phyloP scores from a whole-genome alignment of 2,888 invertebrate species.

The Acanthosepion lycidas region DNA sequence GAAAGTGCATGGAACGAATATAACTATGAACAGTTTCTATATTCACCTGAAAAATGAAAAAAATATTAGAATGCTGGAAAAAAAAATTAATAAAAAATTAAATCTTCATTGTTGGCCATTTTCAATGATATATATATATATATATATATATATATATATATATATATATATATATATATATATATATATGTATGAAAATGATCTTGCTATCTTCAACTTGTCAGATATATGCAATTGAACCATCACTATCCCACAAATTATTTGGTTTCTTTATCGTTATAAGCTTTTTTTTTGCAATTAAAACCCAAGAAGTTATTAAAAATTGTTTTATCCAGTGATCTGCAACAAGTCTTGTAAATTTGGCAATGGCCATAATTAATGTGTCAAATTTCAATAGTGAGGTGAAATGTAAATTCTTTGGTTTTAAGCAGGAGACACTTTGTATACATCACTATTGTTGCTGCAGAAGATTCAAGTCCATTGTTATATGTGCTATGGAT shows the following conservation, averaged over 20 bases:
- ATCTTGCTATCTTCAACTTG: neutral
- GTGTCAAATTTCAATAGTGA: neutral
- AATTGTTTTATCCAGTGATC: neutral
- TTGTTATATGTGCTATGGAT: constrained; percentile 11
- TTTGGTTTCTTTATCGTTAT: neutral
- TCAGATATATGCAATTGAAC: neutral
- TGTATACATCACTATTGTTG: neutral
- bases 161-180: too few species aligned
- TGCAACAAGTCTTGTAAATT: too few species aligned
- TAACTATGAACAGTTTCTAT: too few species aligned
- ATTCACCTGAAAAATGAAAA: too few species aligned
- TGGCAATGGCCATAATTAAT: neutral
- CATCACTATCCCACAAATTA: neutral
- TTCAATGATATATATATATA: too few species aligned
- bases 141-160: too few species aligned
- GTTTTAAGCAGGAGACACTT: constrained; percentile 18
- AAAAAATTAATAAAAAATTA: too few species aligned
- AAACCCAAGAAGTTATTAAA: neutral
- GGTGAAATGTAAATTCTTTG: neutral
- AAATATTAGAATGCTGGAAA: too few species aligned
- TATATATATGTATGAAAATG: too few species aligned
- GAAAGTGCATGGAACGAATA: too few species aligned
- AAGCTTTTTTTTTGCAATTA: neutral
- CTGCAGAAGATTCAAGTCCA: neutral
- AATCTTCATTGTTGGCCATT: too few species aligned